Evolutionary conservation across 2,888 invertebrate species (phyloP).

Genomic region (Eutolmus rufibarbis): DNA sequence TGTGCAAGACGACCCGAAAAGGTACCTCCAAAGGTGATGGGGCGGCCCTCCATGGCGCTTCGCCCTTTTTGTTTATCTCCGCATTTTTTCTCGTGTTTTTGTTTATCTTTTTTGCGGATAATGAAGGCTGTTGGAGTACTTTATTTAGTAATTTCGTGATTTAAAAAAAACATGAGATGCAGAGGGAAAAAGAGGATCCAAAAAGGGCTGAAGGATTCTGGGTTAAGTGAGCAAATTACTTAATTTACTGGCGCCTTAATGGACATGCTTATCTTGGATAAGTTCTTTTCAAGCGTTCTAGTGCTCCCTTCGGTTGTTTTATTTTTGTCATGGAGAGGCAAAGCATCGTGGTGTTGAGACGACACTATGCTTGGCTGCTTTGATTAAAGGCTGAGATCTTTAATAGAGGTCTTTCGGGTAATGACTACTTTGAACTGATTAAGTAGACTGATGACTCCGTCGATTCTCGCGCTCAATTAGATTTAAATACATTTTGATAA

Average conservation of each 20-base stretch:
- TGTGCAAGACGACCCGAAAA: neutral
- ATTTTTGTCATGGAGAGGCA: neutral
- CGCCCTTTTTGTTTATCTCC: neutral
- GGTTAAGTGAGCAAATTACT: slow-evolving; percentile 24
- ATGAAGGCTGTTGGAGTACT: neutral
- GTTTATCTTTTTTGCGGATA: slow-evolving; percentile 7
- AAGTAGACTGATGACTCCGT: neutral
- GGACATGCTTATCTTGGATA: slow-evolving; percentile 18
- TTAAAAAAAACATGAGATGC: neutral
- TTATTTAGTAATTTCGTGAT: neutral
- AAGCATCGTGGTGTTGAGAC: neutral
- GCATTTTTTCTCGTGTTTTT: neutral
- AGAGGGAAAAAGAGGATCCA: neutral
- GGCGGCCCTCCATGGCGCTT: neutral
- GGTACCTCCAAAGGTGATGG: neutral
- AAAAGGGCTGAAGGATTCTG: neutral
- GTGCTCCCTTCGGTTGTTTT: neutral
- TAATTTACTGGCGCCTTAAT: slow-evolving; percentile 34
- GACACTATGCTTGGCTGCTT: neutral
- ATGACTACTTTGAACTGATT: neutral
- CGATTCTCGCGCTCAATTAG: neutral
- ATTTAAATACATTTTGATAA: neutral
- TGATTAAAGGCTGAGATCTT: neutral
- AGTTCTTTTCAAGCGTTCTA: neutral
- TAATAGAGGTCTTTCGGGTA: neutral